Conservation (phyloP, 2,797 vertebrate species). For the Etheostoma nigrum region DNA sequence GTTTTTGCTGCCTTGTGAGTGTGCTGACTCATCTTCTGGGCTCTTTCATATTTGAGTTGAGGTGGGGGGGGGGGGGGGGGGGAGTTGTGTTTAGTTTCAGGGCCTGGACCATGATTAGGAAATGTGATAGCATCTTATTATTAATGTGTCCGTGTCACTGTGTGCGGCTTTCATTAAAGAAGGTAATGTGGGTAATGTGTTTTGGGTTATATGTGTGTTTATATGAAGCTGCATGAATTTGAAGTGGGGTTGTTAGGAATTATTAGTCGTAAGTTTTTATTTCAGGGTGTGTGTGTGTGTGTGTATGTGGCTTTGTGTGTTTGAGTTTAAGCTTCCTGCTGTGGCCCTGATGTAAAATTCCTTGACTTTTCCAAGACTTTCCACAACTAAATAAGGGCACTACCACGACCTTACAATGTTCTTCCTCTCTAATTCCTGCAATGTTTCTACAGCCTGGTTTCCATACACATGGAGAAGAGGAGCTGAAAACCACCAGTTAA, state of each 20-base stretch:
- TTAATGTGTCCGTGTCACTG: conserved; percentile 55
- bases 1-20: conserved; percentile 50
- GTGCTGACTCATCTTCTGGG: conserved; percentile 58
- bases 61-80: too few relatives aligned
- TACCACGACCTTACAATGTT: conserved; percentile 40
- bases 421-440: conserved; percentile 41
- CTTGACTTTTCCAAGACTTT: conserved; percentile 54
- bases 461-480: conserved; percentile 34
- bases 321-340: conserved; percentile 27
- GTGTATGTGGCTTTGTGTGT: neutral
- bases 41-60: conserved; percentile 48
- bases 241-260: neutral
- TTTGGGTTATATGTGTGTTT: conserved; percentile 12
- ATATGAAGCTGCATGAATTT: neutral
- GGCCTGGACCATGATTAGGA: conserved; percentile 50
- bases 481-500: conserved; percentile 48
- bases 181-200: conserved; percentile 11
- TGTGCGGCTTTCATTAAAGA: conserved; percentile 45
- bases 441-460: conserved; percentile 39
- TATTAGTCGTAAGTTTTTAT: conserved; percentile 5
- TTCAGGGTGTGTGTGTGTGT: conserved; percentile 7
- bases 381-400: conserved; percentile 44
- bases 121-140: conserved; percentile 66
- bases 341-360: conserved; percentile 37
- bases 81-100: conserved; percentile 44